A percentile compares a stretch with the other conserved stretches of the same genome.
phyloP scores from a whole-genome alignment of 2,113 vertebrate genomes.

The Hypocryptadius cinnamomeus region DNA sequence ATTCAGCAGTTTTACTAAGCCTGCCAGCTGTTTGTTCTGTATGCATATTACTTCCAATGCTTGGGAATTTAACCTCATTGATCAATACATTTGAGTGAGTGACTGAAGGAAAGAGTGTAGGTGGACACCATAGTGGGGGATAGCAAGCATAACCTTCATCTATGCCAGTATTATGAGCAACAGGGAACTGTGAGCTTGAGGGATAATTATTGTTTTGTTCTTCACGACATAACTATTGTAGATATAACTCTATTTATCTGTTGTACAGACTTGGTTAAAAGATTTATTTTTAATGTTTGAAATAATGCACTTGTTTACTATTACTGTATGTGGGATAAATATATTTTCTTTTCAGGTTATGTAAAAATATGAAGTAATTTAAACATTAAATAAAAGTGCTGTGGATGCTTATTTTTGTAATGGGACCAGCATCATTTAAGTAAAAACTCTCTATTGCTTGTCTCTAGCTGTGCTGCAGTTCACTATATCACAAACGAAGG shows the following conservation, averaged over 20 bases:
- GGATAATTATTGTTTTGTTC: constrained; percentile 2
- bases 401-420: constrained; percentile 77
- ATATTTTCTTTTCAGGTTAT: constrained; percentile 63
- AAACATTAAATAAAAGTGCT: constrained; percentile 68
- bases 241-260: constrained; percentile 64
- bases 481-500: background rate
- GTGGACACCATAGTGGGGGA: background rate
- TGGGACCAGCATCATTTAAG: constrained; percentile 54
- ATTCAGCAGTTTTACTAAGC: background rate
- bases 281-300: constrained; percentile 66
- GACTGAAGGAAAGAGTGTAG: background rate
- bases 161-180: constrained; percentile 27
- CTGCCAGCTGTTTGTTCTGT: background rate
- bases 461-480: background rate
- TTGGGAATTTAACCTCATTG: background rate
- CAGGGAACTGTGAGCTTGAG: constrained; percentile 7
- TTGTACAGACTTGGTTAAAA: constrained; percentile 66
- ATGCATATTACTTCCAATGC: constrained; percentile 1
- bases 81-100: background rate
- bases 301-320: constrained; percentile 67
- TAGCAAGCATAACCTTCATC: background rate
- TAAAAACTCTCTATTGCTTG: background rate
- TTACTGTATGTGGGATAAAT: constrained; percentile 55
- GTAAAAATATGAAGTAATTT: constrained; percentile 60
- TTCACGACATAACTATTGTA: constrained; percentile 61